A percentile compares a stretch with the other conserved stretches of the same genome.
phyloP scores from a whole-genome alignment of 2,797 vertebrate genomes.

The Gouania willdenowi region DNA sequence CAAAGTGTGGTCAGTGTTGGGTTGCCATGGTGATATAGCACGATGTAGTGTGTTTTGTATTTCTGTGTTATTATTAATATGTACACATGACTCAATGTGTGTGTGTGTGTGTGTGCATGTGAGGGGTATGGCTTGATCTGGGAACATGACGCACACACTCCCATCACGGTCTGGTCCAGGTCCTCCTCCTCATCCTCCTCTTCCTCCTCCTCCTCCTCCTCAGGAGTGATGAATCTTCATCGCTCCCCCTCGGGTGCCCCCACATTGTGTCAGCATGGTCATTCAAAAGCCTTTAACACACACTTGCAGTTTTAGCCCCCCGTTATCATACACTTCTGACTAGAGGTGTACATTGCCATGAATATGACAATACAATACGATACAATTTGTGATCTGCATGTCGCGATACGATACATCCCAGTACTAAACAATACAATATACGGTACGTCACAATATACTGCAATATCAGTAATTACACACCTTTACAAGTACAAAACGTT shows the following conservation, averaged over 20 bases:
- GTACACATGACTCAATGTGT: constrained; percentile 30
- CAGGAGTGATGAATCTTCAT: too few species aligned
- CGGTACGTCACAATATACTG: too few species aligned
- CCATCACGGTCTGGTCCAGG: constrained; percentile 38
- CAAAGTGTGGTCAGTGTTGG: constrained; percentile 50
- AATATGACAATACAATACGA: too few species aligned
- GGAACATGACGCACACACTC: constrained; percentile 57
- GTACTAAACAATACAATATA: too few species aligned
- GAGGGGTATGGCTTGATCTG: constrained; percentile 40
- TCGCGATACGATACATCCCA: too few species aligned
- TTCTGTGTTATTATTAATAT: constrained; percentile 25
- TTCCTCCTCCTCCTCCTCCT: too few species aligned
- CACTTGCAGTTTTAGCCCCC: too few species aligned
- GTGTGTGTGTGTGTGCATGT: constrained; percentile 14
- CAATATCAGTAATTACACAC: too few species aligned
- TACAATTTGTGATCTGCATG: too few species aligned
- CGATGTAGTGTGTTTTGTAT: constrained; percentile 38
- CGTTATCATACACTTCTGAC: too few species aligned
- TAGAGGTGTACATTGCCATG: too few species aligned
- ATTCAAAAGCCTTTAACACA: constrained; percentile 9
- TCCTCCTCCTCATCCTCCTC: constrained; percentile 48
- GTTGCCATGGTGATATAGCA: constrained; percentile 73
- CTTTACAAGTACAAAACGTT: too few species aligned
- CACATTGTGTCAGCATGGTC: not conserved
- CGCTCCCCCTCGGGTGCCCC: constrained; percentile 35